Base-by-base conservation (phyloP, 53 echinoderm and acorn worm species). In the Temnopleurus reevesii region DNA sequence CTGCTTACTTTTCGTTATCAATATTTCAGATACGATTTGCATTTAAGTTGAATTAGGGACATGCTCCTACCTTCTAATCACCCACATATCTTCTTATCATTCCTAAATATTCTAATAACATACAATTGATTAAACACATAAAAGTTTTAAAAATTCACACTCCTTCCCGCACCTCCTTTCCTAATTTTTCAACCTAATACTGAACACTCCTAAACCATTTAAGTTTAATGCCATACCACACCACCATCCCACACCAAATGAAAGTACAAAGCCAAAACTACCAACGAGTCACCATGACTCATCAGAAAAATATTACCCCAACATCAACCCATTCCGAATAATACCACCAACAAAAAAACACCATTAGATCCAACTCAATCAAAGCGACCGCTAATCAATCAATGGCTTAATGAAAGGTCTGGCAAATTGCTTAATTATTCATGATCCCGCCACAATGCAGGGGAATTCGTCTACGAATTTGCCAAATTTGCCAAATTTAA, bases 191-290 rank as follows among this genome's bases (percentile, higher is more conserved):
- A 44, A 28, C 66, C 65, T 7, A 43, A 19, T 43, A n/a, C n/a
- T n/a, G n/a, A n/a, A n/a, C 38, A 21, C 71, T 71, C n/a, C n/a
- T 71, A 71, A 71, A 43, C 2, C 71, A 71, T 71, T 41, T 38
- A 71, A 71, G 21, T 71, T 71, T 71, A 71, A 71, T 71, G 41
- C n/a, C 71, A 36, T 71, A 71, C 71, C 64, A 64, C 63, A 64
- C 64, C 71, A 71, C 71, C 71, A 71, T 38, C 71, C 71, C 43
- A 21, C 2, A 36, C 41, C 71, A 2, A 8, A 71, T 71, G 21
- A 71, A 38, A 71, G 71, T 71, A 71, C 71, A 71, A 38, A 71
- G 71, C 71, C 71, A 3, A 15, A 49, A 23, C n/a, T n/a, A 21
- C n/a, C 71, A 71, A 36, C 71, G 36, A 71, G n/a, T 71, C 71